These are phyloP conservation scores for Botia kubotai DNA, from an alignment of 2,797 vertebrate genomes.

Conservation along the genomic window DNA sequence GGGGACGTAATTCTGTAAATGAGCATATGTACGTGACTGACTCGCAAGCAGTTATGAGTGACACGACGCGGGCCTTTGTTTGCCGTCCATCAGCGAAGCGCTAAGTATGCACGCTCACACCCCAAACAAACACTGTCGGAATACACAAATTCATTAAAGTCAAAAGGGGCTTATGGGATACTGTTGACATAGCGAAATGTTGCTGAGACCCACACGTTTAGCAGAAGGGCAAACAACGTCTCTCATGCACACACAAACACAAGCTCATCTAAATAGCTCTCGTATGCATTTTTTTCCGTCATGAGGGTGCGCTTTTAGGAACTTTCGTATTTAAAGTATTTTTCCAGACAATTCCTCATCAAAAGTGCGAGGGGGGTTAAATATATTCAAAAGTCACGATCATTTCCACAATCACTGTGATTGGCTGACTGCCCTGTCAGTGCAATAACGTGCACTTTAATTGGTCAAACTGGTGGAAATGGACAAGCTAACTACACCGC, in stretches of 20 bases:
- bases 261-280: constrained; percentile 20
- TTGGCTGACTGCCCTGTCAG: no score
- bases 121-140: constrained; percentile 42
- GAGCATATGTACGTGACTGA: constrained; percentile 14
- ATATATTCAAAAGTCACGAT: no score
- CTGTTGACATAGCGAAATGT: constrained; percentile 37
- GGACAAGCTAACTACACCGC: neutral
- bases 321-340: no score
- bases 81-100: constrained; percentile 36
- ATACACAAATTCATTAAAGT: constrained; percentile 33
- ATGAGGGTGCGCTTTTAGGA: neutral
- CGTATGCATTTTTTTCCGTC: neutral
- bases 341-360: no score
- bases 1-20: constrained; percentile 12
- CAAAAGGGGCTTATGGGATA: constrained; percentile 29
- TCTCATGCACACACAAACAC: constrained; percentile 11
- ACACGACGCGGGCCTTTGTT: constrained; percentile 36
- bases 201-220: constrained; percentile 32
- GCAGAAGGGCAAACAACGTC: constrained; percentile 29
- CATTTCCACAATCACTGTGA: no score
- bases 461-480: neutral
- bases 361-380: no score
- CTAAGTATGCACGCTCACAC: constrained; percentile 39
- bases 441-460: neutral
- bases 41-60: constrained; percentile 13